Conservation (phyloP, 2,797 vertebrate species). For the Melanitta fusca region DNA sequence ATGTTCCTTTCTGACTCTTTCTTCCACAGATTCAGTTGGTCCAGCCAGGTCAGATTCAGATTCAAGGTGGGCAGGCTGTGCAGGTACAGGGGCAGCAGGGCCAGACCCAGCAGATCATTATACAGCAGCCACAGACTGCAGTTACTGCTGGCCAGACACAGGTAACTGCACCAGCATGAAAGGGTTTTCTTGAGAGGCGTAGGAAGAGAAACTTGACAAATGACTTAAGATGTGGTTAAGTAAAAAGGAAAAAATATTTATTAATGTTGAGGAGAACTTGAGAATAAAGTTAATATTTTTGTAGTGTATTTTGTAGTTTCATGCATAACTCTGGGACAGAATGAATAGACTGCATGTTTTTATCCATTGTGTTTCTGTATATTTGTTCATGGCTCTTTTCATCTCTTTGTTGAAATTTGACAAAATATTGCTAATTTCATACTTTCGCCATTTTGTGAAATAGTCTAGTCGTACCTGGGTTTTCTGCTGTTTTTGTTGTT, state of each 20-base stretch:
- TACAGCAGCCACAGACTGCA: slow-evolving; percentile 97
- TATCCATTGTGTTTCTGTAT: slow-evolving; percentile 60
- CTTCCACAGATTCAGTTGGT: slow-evolving; percentile 93
- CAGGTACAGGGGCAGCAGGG: slow-evolving; percentile 98
- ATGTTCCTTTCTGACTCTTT: slow-evolving; percentile 68
- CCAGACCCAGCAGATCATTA: slow-evolving; percentile 98
- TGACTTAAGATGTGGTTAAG: slow-evolving; percentile 40
- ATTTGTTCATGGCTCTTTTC: slow-evolving; percentile 43
- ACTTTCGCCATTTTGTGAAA: slow-evolving; percentile 16
- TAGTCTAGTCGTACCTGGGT: not conserved
- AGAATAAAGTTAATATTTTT: slow-evolving; percentile 14
- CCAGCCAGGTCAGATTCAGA: slow-evolving; percentile 97
- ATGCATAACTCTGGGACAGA: slow-evolving; percentile 48
- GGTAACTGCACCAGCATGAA: slow-evolving; percentile 81
- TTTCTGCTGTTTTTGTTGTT: slow-evolving; percentile 14
- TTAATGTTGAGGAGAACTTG: slow-evolving; percentile 19
- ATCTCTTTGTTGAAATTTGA: slow-evolving; percentile 19
- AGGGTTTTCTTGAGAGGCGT: slow-evolving; percentile 54
- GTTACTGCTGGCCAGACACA: slow-evolving; percentile 98
- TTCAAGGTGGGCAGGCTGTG: slow-evolving; percentile 96
- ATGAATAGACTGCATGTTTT: slow-evolving; percentile 48
- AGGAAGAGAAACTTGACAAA: slow-evolving; percentile 47
- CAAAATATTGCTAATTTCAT: slow-evolving; percentile 39
- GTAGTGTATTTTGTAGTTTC: slow-evolving; percentile 24
- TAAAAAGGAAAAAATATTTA: not conserved